Conservation (phyloP, 2,797 vertebrate species). For the Cyprinodon diabolis region DNA sequence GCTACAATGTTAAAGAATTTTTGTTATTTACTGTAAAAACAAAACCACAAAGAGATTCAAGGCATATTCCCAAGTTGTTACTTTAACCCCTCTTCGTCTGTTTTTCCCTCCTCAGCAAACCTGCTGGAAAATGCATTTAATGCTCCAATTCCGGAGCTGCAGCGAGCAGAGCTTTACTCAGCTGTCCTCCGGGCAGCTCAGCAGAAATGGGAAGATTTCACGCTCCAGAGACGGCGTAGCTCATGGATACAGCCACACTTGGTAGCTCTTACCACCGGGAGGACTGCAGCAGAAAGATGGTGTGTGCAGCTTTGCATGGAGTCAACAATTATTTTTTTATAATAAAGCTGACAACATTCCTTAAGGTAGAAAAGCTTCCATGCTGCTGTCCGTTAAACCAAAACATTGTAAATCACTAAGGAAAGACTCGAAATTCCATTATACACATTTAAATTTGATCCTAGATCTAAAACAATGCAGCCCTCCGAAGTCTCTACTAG, state of each 20-base stretch:
- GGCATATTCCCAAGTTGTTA: conserved; percentile 42
- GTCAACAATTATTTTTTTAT: conserved; percentile 39
- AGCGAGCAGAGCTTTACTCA: conserved; percentile 41
- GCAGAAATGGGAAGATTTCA: conserved; percentile 72
- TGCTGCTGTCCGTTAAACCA: not conserved
- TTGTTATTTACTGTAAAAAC: conserved; percentile 51
- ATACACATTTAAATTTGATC: not conserved
- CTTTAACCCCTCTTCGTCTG: conserved; percentile 42
- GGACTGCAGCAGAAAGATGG: conserved; percentile 24
- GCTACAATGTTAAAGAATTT: conserved; percentile 29
- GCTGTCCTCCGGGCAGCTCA: conserved; percentile 60
- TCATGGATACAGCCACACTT: conserved; percentile 62
- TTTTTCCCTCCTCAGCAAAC: conserved; percentile 46
- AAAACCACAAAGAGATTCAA: conserved; percentile 33
- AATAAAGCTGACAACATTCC: conserved; percentile 20
- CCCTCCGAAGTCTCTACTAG: not conserved
- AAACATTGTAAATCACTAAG: not conserved
- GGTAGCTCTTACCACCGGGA: conserved; percentile 43
- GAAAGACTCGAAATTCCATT: not conserved
- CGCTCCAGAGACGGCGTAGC: conserved; percentile 50
- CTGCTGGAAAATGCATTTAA: conserved; percentile 78
- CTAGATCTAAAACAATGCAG: not conserved
- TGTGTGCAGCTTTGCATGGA: conserved; percentile 23
- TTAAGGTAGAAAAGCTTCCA: not conserved
- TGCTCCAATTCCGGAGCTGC: conserved; percentile 75